Conservation (phyloP, 2,888 invertebrate genomes). For the Aleiodes leptofemur region DNA sequence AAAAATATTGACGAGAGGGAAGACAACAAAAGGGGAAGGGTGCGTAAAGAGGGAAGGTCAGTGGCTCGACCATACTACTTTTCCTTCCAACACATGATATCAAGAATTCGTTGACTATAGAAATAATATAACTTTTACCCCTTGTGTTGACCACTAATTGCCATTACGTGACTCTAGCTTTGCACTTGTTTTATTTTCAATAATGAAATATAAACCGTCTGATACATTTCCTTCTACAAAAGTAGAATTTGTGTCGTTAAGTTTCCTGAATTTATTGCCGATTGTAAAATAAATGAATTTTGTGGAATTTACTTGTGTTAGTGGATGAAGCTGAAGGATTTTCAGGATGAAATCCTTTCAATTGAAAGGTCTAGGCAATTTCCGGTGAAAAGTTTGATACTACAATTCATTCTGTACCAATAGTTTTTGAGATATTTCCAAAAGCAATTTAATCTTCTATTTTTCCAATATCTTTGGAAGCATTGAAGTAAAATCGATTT, state of each 20-base stretch:
- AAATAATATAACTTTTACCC: slow-evolving; percentile 15
- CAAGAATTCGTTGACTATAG: slow-evolving; percentile 13
- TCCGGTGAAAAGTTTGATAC: no score
- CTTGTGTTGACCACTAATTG: slow-evolving; percentile 25
- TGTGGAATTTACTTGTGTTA: no score
- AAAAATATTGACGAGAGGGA: slow-evolving; percentile 23
- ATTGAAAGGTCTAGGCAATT: no score
- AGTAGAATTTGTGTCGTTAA: neutral
- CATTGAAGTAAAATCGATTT: no score
- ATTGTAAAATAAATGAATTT: no score
- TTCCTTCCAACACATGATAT: neutral
- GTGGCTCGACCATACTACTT: slow-evolving; percentile 52
- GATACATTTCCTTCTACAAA: neutral
- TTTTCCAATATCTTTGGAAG: no score
- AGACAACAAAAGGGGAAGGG: slow-evolving; percentile 20
- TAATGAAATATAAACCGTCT: neutral
- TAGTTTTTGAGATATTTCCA: no score
- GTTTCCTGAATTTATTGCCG: no score
- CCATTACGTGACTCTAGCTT: slow-evolving; percentile 26
- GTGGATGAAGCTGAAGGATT: no score
- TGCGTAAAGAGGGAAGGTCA: slow-evolving; percentile 54
- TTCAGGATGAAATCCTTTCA: no score
- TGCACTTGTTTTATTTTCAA: slow-evolving; percentile 11
- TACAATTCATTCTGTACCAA: no score
- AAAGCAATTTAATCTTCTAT: no score